Base-by-base conservation (phyloP, 2,113 vertebrate species). In the Ploceus nigricollis region DNA sequence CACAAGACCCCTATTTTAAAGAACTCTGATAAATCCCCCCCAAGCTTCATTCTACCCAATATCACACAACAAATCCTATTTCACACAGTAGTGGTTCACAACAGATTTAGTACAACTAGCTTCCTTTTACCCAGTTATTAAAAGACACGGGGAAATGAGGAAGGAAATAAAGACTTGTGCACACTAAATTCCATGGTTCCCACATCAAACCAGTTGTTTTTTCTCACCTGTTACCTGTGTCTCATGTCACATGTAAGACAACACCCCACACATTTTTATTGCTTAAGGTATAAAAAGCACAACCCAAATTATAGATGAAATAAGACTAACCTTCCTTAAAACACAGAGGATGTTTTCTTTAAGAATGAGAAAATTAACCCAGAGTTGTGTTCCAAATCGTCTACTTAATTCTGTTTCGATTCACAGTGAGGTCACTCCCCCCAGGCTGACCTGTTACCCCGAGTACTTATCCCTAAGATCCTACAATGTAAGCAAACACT, bases 401-500 rank as follows among this genome's bases (percentile, higher is more conserved):
- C 48, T 14, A 15, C 45, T 83, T 82, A 23, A 35, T 64, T 95
- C 95, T 79, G 73, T 94, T 97, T 94, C 61, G 4, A 93, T 95
- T 94, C 80, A 48, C 68, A 81, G 85, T 3, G 24, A 94, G 96
- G 96, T 97, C 96, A 87, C 80, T 93, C 35, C 78, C 69, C 71
- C 58, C 73, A 14, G 0, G 12, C 85, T 91, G 97, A 96, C 97
- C 97, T 77, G 92, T 58, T 92, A 89, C 93, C 95, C 95, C 7
- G 5, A 30, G 51, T 24, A 69, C 12, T 75, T 72, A 82, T 8
- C 89, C 24, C 15, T 27, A 45, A 48, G 28, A 69, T 56, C 72
- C 86, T 10, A 16, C 92, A 97, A 61, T 7, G 78, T 24, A 91
- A 98, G 98, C 93, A 93, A 97, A 98, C 47, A 97, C 97, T 98